phyloP scores from a whole-genome alignment of 2,113 vertebrate species.

The Onychostoma macrolepis region DNA sequence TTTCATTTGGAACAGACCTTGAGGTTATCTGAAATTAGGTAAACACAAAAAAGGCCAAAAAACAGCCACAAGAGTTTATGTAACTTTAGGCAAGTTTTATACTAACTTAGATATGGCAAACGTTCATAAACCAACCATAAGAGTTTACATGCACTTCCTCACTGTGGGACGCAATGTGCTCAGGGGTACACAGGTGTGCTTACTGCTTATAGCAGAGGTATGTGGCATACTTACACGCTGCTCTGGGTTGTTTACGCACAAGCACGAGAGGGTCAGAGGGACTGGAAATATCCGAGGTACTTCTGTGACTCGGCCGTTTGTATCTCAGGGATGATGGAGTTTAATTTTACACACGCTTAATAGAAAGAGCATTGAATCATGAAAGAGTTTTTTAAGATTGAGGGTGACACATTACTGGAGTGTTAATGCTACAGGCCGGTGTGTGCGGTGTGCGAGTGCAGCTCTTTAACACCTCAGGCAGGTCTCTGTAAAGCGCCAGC shows the following conservation, averaged over 20 bases:
- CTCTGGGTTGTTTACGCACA: constrained; percentile 15
- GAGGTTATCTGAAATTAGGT: constrained; percentile 31
- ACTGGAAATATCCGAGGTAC: neutral
- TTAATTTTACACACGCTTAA: constrained; percentile 6
- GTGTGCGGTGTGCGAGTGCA: neutral
- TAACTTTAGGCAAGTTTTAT: neutral
- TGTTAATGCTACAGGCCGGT: neutral
- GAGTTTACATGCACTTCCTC: neutral
- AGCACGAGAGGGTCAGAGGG: constrained; percentile 19
- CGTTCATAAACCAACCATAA: neutral
- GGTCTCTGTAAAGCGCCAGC: neutral
- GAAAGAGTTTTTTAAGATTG: constrained; percentile 5
- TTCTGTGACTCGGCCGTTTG: constrained; percentile 10
- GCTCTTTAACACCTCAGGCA: constrained; percentile 37
- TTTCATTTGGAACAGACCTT: constrained; percentile 21
- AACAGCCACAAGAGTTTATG: neutral
- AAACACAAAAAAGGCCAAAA: constrained; percentile 27
- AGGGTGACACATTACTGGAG: neutral
- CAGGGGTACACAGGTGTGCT: neutral
- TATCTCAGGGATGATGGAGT: constrained; percentile 6
- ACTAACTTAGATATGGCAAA: neutral
- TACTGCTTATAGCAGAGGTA: neutral
- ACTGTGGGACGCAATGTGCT: neutral
- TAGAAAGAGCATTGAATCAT: neutral
- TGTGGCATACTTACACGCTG: neutral